Conservation (phyloP, 2,797 vertebrate species). For the Schizopygopsis malacanthus region DNA sequence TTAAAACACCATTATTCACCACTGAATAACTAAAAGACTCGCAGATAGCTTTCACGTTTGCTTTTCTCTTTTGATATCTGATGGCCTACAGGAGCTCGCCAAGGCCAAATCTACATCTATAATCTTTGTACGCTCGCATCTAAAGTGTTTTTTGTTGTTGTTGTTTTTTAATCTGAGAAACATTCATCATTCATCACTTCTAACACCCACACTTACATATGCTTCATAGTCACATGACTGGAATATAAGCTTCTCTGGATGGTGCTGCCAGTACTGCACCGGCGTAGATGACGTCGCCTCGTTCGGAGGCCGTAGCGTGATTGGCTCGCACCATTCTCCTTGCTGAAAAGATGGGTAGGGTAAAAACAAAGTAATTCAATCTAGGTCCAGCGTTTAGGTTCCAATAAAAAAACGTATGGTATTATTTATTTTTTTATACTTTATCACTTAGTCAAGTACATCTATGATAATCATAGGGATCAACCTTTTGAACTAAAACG, state of each 20-base stretch:
- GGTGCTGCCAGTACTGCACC: constrained; percentile 99
- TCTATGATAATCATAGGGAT: not conserved
- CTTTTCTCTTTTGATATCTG: not conserved
- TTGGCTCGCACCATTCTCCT: constrained; percentile 99
- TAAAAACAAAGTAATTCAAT: constrained; percentile 1
- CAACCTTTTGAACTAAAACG: not conserved
- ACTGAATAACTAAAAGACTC: constrained; percentile 45
- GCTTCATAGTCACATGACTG: constrained; percentile 99
- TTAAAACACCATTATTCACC: constrained; percentile 60
- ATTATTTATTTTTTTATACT: not conserved
- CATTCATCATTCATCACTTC: not conserved
- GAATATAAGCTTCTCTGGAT: constrained; percentile 99
- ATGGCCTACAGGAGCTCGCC: not conserved
- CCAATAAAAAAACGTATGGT: not conserved
- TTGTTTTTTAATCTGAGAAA: not conserved
- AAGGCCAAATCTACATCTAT: not conserved
- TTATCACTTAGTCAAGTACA: not conserved
- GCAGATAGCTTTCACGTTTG: constrained; percentile 3
- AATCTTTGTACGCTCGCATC: not conserved
- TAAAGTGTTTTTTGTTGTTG: not conserved
- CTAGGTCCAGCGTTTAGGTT: not conserved
- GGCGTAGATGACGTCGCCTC: constrained; percentile 98
- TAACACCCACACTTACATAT: constrained; percentile 88
- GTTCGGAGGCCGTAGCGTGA: constrained; percentile 95
- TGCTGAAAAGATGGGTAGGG: constrained; percentile 81